These are phyloP conservation scores for Fregata magnificens DNA, from an alignment of 2,113 vertebrate genomes.

Conservation along the genomic window DNA sequence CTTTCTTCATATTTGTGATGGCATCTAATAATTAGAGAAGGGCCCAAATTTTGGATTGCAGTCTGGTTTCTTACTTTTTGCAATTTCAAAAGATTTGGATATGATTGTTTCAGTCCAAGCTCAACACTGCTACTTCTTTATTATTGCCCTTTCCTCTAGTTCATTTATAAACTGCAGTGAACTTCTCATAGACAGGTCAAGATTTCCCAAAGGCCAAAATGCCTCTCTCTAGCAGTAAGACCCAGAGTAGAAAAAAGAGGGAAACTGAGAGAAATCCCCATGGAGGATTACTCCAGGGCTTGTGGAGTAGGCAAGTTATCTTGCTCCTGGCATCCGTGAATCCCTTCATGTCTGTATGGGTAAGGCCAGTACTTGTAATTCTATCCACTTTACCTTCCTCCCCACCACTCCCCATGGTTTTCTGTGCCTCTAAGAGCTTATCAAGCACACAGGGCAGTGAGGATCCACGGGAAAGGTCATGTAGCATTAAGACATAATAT, in stretches of 20 bases:
- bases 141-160: neutral
- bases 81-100: neutral
- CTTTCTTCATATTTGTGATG: neutral
- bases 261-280: neutral
- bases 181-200: neutral
- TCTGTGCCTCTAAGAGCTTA: neutral
- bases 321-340: neutral
- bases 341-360: neutral
- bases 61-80: neutral
- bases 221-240: neutral
- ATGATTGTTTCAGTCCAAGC: neutral
- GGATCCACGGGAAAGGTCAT: neutral
- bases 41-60: neutral
- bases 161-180: neutral
- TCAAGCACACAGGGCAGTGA: neutral
- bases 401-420: neutral
- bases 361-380: neutral
- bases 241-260: neutral
- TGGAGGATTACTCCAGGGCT: neutral
- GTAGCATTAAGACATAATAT: neutral
- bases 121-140: neutral
- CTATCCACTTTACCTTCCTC: neutral
- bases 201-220: neutral
- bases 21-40: neutral
- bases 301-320: neutral